Evolutionary conservation across 2,797 vertebrate genomes (phyloP).

Genomic region (Pipistrellus pipistrellus): DNA sequence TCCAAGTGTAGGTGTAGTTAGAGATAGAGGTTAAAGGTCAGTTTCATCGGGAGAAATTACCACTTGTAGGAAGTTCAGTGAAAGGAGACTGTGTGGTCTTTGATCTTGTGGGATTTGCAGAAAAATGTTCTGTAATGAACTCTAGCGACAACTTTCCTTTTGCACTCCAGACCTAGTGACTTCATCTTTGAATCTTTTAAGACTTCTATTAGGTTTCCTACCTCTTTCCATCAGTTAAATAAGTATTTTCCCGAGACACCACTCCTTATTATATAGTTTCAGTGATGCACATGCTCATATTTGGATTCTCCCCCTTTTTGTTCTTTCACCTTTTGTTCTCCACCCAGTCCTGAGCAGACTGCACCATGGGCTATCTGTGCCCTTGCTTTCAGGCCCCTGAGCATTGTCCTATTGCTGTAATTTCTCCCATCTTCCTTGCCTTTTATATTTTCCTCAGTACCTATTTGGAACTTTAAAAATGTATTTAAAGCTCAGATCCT

Average conservation of each 20-base stretch:
- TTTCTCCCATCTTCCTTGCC: background rate
- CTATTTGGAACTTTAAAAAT: constrained; percentile 42
- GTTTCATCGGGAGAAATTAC: constrained; percentile 45
- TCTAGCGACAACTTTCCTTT: constrained; percentile 64
- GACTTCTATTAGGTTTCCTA: background rate
- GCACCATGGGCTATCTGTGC: background rate
- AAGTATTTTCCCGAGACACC: constrained; percentile 39
- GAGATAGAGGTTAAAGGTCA: constrained; percentile 75
- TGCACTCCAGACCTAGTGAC: constrained; percentile 39
- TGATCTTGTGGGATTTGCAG: constrained; percentile 62
- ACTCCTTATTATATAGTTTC: constrained; percentile 44
- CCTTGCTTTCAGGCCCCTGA: constrained; percentile 29
- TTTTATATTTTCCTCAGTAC: constrained; percentile 36
- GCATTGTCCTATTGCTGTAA: background rate
- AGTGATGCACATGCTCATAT: background rate
- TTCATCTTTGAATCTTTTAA: constrained; percentile 48
- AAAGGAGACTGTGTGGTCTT: constrained; percentile 25
- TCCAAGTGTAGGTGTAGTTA: constrained; percentile 53
- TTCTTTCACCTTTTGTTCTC: constrained; percentile 26
- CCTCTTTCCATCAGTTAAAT: constrained; percentile 23
- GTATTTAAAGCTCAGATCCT: constrained; percentile 30
- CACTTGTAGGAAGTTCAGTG: constrained; percentile 41
- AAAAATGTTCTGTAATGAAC: constrained; percentile 45
- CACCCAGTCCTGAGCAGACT: background rate
- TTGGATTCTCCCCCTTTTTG: background rate